phyloP scores from a whole-genome alignment of 2,888 invertebrate genomes.

The Ernsta delagoae region DNA sequence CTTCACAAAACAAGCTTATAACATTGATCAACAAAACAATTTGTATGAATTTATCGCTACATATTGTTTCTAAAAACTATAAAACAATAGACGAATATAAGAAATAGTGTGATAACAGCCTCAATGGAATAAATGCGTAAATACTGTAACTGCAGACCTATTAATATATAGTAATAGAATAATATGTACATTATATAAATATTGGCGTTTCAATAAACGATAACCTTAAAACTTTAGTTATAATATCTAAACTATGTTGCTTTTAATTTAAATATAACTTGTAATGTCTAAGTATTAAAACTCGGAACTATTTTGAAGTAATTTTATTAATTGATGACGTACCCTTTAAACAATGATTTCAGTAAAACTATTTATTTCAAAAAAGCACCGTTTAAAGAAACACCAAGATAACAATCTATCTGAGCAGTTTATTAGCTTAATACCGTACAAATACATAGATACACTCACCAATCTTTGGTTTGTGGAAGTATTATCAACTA shows the following conservation, averaged over 20 bases:
- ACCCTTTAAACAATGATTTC: too few relatives aligned
- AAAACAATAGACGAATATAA: constrained; percentile 56
- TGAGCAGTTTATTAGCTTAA: constrained; percentile 29
- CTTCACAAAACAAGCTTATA: constrained; percentile 81
- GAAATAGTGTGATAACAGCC: constrained; percentile 61
- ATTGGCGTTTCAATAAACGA: constrained; percentile 24
- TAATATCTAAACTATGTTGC: too few relatives aligned
- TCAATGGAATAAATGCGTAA: constrained; percentile 77
- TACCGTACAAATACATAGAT: constrained; percentile 42
- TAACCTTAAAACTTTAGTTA: background rate
- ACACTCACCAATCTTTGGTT: constrained; percentile 75
- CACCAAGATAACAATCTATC: constrained; percentile 19
- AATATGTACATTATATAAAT: constrained; percentile 36
- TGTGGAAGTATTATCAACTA: constrained; percentile 62
- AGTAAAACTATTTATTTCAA: too few relatives aligned
- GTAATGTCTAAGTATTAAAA: too few relatives aligned
- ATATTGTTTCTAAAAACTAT: constrained; percentile 65
- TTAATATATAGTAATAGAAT: background rate
- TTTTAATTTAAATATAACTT: too few relatives aligned
- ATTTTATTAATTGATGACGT: too few relatives aligned
- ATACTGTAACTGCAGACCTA: constrained; percentile 63
- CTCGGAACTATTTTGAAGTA: background rate
- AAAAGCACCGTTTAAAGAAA: constrained; percentile 25
- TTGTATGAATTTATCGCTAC: constrained; percentile 53
- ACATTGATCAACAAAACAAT: constrained; percentile 79